Evolutionary conservation across 2,888 invertebrate genomes (phyloP).

Genomic region (Argyresthia albistria): DNA sequence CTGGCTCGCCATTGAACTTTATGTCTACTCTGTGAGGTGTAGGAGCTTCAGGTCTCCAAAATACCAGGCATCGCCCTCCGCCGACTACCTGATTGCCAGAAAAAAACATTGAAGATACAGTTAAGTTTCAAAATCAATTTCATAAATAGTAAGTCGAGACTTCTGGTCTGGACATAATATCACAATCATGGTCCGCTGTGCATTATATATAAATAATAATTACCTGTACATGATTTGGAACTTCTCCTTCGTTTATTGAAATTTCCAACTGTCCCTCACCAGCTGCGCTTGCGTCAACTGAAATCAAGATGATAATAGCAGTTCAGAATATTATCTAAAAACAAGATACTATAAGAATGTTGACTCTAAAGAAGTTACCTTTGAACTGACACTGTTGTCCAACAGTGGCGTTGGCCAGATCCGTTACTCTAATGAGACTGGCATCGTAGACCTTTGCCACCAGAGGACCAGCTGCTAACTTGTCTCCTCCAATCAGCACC

Average conservation of each 20-base stretch:
- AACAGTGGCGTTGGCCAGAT: constrained; percentile 93
- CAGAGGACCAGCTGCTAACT: constrained; percentile 90
- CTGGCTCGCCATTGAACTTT: constrained; percentile 95
- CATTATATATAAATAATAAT: constrained; percentile 9
- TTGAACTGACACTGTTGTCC: constrained; percentile 97
- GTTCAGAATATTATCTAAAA: too few relatives aligned
- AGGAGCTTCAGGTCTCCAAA: constrained; percentile 93
- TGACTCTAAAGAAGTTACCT: constrained; percentile 70
- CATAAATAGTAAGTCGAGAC: too few relatives aligned
- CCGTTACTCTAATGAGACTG: constrained; percentile 93
- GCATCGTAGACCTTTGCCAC: constrained; percentile 96
- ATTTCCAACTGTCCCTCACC: constrained; percentile 99
- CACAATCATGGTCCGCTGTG: too few relatives aligned
- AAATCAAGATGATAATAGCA: constrained; percentile 22
- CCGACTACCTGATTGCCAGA: constrained; percentile 81
- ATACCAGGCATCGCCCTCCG: constrained; percentile 93
- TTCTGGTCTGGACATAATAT: too few relatives aligned
- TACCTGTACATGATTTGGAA: constrained; percentile 95
- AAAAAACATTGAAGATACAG: background rate
- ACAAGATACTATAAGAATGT: too few relatives aligned
- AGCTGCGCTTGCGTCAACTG: constrained; percentile 98
- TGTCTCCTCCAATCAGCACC: constrained; percentile 87
- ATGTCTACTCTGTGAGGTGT: constrained; percentile 95
- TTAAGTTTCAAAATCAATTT: background rate
- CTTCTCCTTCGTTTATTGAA: constrained; percentile 98